Evolutionary conservation across 2,888 invertebrate species (phyloP).

Genomic region (Morinoia aosen): DNA sequence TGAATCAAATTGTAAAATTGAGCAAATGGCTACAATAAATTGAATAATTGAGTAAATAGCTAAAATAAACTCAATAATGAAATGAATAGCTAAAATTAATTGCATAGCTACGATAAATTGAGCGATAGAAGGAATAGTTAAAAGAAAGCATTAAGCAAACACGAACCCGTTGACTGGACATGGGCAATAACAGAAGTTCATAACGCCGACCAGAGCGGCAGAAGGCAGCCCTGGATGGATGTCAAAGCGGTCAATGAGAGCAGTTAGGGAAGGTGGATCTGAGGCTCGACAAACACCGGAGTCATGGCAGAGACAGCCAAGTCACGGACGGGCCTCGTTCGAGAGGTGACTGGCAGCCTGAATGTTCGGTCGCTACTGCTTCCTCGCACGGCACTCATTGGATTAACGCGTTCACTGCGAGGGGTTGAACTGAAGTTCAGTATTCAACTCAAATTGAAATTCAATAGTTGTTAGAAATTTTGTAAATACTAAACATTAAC

Average conservation of each 20-base stretch:
- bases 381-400: neutral
- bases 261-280: neutral
- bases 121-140: too few species aligned
- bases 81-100: neutral
- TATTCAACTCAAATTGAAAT: too few species aligned
- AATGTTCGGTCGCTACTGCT: neutral
- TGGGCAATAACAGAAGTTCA: neutral
- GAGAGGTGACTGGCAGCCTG: neutral
- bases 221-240: neutral
- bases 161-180: neutral
- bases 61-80: neutral
- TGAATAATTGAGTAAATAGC: neutral
- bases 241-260: neutral
- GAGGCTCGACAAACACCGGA: neutral
- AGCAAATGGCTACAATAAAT: too few species aligned
- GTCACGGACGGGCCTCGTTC: neutral
- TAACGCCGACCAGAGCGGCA: neutral
- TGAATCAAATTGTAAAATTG: too few species aligned
- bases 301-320: neutral
- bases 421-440: too few species aligned
- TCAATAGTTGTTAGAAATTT: too few species aligned
- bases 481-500: too few species aligned
- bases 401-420: neutral
- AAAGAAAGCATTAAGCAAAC: too few species aligned
- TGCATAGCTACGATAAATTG: too few species aligned